Conservation (phyloP, 2,113 vertebrate species). For the Felis chaus region DNA sequence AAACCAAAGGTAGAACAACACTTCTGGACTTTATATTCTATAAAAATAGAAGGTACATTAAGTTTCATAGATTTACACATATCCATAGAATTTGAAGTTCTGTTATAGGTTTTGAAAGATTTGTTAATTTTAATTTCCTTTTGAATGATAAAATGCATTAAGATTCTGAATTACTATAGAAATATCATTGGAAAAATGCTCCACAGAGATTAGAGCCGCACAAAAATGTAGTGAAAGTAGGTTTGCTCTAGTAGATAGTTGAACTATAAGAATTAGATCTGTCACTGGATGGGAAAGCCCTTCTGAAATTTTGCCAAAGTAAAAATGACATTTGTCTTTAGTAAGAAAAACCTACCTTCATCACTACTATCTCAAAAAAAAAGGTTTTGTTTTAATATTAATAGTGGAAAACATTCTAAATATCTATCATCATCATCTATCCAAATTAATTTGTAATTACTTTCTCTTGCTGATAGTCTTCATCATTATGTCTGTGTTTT, state of each 20-base stretch:
- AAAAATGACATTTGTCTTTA: not conserved
- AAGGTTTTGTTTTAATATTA: not conserved
- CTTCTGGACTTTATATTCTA: not conserved
- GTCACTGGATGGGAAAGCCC: not conserved
- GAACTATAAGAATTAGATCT: not conserved
- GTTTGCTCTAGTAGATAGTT: not conserved
- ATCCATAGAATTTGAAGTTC: not conserved
- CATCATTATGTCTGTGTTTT: not conserved
- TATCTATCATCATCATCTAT: not conserved
- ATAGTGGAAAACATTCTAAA: not conserved
- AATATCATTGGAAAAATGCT: not conserved
- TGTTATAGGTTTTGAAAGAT: conserved; percentile 15
- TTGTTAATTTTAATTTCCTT: conserved; percentile 50
- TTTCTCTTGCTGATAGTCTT: not conserved
- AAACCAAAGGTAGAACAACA: not conserved
- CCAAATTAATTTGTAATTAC: not conserved
- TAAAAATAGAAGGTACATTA: not conserved
- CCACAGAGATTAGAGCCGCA: not conserved
- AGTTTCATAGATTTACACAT: not conserved
- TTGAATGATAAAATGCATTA: not conserved
- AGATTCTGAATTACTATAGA: not conserved
- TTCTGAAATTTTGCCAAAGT: not conserved
- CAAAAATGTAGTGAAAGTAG: not conserved
- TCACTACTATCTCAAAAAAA: not conserved
- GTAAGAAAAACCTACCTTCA: not conserved